phyloP scores from a whole-genome alignment of 2,888 invertebrate species.

The Adelphocoris suturalis region DNA sequence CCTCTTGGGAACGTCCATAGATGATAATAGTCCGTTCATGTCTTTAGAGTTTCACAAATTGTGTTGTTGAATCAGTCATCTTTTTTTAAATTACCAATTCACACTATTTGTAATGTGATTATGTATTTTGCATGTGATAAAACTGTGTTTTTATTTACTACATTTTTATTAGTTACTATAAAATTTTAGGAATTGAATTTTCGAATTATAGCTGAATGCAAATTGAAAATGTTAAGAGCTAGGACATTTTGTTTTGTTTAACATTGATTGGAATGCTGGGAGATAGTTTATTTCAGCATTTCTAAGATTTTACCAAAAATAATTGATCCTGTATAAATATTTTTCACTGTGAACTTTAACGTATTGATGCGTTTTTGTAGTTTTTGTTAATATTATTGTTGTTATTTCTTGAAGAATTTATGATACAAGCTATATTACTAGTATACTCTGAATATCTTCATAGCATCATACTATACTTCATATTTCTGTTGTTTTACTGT shows the following conservation, averaged over 20 bases:
- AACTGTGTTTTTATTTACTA: not conserved
- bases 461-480: not conserved
- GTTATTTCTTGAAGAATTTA: constrained; percentile 27
- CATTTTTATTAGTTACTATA: not conserved
- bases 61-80: constrained; percentile 13
- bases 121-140: constrained; percentile 14
- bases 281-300: not conserved
- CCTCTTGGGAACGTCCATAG: constrained; percentile 81
- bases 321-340: not conserved
- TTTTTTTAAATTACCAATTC: not conserved
- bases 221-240: not conserved
- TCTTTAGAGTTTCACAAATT: not conserved
- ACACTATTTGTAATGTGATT: constrained; percentile 10
- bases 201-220: not conserved
- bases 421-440: not conserved
- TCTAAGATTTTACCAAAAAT: not conserved
- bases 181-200: constrained; percentile 1
- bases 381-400: constrained; percentile 1
- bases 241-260: not conserved
- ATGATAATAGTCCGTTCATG: constrained; percentile 57
- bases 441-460: not conserved
- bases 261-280: not conserved
- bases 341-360: not conserved
- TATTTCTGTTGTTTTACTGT: not conserved
- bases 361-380: not conserved